Evolutionary conservation across 1,140 invertebrate genomes (phyloP), one percentile per base, ranked within the genome.

Genomic region (Plectrocnemia conspersa): DNA sequence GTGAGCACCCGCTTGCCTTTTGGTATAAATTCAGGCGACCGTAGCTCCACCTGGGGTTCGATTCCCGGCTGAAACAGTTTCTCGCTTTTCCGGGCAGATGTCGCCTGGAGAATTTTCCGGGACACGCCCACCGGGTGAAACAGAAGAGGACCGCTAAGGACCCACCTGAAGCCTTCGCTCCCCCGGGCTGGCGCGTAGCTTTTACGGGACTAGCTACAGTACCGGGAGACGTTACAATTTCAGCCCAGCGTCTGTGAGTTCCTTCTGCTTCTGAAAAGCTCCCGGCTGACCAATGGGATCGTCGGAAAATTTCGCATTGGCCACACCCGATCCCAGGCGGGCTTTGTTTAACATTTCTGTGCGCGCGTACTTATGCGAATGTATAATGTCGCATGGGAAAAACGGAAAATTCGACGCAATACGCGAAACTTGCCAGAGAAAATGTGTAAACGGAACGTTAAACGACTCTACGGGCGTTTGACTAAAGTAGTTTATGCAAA

Each of bases 281-380:
- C 18, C 11, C 53, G 15, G 21, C 52, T 52, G 54, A 48, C 58
- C 58, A 60, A 60, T 60, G 42, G 22, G 23, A 45, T 36, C 4
- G 41, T 44, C 18, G 54, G 36, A 49, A 60, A 60, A 52, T 59
- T 55, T 52, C 58, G 58, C 53, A 59, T 50, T 52, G 53, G 58
- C 53, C 58, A 60, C 58, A 60, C 58, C 54, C 54, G 50, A 24
- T 45, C 50, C 36, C 46, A 27, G 45, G 29, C 9, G 45, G 38
- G 50, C 44, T 59, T 59, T 52, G 52, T 55, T 59, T 47, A 59
- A 55, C 58, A 15, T 52, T 52, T 55, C 53, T n/a, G n/a, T n/a
- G n/a, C n/a, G n/a, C n/a, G n/a, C n/a, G n/a, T n/a, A n/a, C n/a
- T 10, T 47, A 47, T 53, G 21, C 47, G 40, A 40, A 35, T 59